A percentile compares a stretch with the other conserved stretches of the same genome.
These are phyloP conservation scores for Zeus faber DNA, from an alignment of 2,113 vertebrate species.

Conservation along the genomic window DNA sequence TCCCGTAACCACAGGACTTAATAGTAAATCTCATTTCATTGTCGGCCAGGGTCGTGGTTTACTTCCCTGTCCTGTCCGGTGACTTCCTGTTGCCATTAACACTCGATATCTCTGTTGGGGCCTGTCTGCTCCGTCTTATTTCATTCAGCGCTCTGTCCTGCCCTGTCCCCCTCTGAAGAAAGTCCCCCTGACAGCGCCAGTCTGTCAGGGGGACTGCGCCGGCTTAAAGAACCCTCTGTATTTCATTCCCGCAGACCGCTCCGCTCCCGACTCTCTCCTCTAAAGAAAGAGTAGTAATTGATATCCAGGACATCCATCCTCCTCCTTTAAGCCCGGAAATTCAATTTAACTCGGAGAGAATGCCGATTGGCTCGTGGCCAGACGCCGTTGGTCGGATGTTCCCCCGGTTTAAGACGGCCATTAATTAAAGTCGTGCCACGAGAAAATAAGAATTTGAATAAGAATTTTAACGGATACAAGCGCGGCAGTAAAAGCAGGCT, in stretches of 20 bases:
- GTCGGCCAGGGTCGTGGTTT: slow-evolving; percentile 65
- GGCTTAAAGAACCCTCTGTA: slow-evolving; percentile 58
- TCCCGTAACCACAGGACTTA: slow-evolving; percentile 67
- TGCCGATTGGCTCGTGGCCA: slow-evolving; percentile 70
- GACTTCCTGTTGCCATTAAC: slow-evolving; percentile 73
- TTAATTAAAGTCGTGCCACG: slow-evolving; percentile 75
- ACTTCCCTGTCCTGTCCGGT: slow-evolving; percentile 61
- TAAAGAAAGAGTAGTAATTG: slow-evolving; percentile 72
- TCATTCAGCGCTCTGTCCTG: slow-evolving; percentile 57
- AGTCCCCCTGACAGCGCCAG: slow-evolving; percentile 65
- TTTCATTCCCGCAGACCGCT: slow-evolving; percentile 69
- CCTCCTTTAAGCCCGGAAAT: slow-evolving; percentile 68
- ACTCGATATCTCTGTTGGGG: slow-evolving; percentile 72
- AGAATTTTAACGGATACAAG: slow-evolving; percentile 65
- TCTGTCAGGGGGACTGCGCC: slow-evolving; percentile 50
- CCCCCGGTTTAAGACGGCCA: slow-evolving; percentile 72
- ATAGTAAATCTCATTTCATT: slow-evolving; percentile 74
- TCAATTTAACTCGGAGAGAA: slow-evolving; percentile 76
- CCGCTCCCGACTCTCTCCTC: slow-evolving; percentile 57
- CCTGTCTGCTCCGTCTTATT: slow-evolving; percentile 67
- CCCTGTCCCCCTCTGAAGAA: slow-evolving; percentile 62
- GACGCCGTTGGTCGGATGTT: slow-evolving; percentile 72
- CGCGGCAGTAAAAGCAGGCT: slow-evolving; percentile 59
- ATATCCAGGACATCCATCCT: slow-evolving; percentile 76
- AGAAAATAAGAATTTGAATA: slow-evolving; percentile 74